Evolutionary conservation across 2,113 vertebrate species (phyloP).

Genomic region (Callocephalon fimbriatum): DNA sequence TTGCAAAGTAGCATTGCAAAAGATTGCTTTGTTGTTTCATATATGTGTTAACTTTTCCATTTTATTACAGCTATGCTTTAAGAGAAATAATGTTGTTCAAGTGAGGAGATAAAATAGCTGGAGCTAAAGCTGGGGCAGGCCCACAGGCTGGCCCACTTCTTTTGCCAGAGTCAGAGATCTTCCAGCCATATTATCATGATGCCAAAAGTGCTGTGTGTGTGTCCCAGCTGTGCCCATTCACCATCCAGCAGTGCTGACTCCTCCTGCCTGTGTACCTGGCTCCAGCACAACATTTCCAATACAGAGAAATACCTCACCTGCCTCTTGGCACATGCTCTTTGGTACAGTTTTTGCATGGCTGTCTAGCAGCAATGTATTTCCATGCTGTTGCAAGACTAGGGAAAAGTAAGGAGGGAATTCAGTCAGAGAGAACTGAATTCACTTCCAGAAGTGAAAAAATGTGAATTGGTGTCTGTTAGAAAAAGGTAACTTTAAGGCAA

Average conservation of each 20-base stretch:
- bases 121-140: not conserved
- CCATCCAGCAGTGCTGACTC: not conserved
- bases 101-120: not conserved
- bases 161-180: not conserved
- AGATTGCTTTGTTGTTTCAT: not conserved
- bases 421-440: not conserved
- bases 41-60: not conserved
- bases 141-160: not conserved
- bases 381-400: not conserved
- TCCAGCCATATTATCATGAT: not conserved
- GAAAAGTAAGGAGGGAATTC: not conserved
- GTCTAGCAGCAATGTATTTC: not conserved
- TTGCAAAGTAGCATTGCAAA: not conserved
- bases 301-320: not conserved
- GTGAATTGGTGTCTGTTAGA: not conserved
- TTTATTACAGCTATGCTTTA: not conserved
- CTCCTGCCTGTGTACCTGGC: not conserved
- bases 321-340: not conserved
- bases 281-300: not conserved
- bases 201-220: not conserved
- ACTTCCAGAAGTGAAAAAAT: not conserved
- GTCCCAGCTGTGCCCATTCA: not conserved
- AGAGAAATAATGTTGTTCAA: not conserved
- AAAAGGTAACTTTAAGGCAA: not conserved
- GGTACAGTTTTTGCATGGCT: not conserved